Conservation (phyloP, 2,888 invertebrate genomes). For the Thecophora atra region DNA sequence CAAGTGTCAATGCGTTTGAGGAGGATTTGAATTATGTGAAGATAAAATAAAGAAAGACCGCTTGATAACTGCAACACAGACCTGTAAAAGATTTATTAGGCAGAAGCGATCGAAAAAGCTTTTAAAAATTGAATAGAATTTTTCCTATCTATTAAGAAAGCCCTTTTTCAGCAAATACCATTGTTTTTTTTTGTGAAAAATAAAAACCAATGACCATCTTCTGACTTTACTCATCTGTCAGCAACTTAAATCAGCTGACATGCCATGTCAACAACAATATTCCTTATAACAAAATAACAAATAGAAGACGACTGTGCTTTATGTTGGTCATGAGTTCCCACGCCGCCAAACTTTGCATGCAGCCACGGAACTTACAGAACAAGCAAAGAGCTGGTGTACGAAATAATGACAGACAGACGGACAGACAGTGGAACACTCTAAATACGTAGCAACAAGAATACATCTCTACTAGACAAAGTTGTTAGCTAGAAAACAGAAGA, state of each 20-base stretch:
- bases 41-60: too few species aligned
- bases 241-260: neutral
- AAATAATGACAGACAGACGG: constrained; percentile 21
- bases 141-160: too few species aligned
- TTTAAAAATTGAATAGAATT: too few species aligned
- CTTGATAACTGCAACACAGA: too few species aligned
- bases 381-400: constrained; percentile 16
- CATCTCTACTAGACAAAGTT: neutral
- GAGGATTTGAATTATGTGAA: too few species aligned
- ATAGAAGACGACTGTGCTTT: constrained; percentile 27
- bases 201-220: neutral
- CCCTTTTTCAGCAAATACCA: too few species aligned
- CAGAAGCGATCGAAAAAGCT: too few species aligned
- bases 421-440: neutral
- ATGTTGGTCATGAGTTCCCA: constrained; percentile 51
- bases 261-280: neutral
- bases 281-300: neutral
- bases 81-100: too few species aligned
- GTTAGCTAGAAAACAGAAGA: neutral
- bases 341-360: constrained; percentile 43
- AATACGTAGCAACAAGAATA: constrained; percentile 6
- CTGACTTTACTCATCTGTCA: too few species aligned
- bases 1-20: too few species aligned
- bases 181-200: too few species aligned
- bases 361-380: neutral